A percentile compares a stretch with the other conserved stretches of the same genome.
Conservation (phyloP, 2,888 invertebrate species). For the Meloe dianella region DNA sequence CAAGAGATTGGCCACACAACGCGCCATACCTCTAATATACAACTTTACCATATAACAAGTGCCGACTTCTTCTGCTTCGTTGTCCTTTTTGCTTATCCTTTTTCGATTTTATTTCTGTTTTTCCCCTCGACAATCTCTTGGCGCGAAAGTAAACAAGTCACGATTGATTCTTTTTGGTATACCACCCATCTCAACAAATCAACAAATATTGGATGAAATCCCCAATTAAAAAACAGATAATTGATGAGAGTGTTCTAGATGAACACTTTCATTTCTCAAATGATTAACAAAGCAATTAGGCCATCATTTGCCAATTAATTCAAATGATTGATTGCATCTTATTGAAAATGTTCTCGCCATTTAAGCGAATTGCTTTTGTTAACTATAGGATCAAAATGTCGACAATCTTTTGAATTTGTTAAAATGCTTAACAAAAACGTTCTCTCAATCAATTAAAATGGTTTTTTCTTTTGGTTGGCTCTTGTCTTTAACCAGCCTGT, state of each 20-base stretch:
- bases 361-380: not conserved
- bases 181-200: not conserved
- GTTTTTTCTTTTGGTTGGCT: not conserved
- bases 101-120: not conserved
- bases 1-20: slow-evolving; percentile 43
- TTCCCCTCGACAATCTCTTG: not conserved
- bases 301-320: slow-evolving; percentile 8
- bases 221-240: not conserved
- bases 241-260: too few relatives aligned
- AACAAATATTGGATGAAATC: not conserved
- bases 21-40: slow-evolving; percentile 26
- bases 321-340: not conserved
- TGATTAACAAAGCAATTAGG: not conserved
- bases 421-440: not conserved
- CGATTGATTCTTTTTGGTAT: not conserved
- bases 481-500: not conserved
- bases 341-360: not conserved
- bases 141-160: slow-evolving; percentile 11
- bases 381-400: not conserved
- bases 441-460: not conserved
- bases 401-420: not conserved
- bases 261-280: not conserved
- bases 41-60: slow-evolving; percentile 10
- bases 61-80: slow-evolving; percentile 6
- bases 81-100: not conserved